phyloP scores from a whole-genome alignment of 1,140 invertebrate species.

The Zaprionus ghesquierei region DNA sequence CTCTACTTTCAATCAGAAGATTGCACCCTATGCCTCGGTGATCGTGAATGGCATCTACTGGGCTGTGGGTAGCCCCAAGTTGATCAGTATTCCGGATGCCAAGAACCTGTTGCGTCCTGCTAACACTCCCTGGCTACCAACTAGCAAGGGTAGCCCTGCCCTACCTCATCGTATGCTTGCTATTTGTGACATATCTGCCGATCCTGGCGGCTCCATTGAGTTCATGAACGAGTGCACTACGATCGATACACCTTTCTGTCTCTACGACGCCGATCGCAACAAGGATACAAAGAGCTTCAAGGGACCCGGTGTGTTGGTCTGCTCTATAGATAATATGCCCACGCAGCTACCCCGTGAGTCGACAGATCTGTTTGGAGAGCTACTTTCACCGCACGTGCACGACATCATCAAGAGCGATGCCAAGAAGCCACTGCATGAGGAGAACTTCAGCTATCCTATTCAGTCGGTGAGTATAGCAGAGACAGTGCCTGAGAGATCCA shows the following conservation, averaged over 20 bases:
- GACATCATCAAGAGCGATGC: constrained; percentile 97
- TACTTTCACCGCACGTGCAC: constrained; percentile 93
- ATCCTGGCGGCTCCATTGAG: constrained; percentile 99
- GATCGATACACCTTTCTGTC: constrained; percentile 98
- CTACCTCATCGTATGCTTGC: constrained; percentile 95
- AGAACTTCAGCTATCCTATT: constrained; percentile 90
- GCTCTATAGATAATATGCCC: constrained; percentile 99
- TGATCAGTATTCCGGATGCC: constrained; percentile 98
- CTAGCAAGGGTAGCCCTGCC: constrained; percentile 91
- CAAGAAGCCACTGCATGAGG: constrained; percentile 90
- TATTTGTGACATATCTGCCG: constrained; percentile 99
- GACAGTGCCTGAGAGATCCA: too few species aligned
- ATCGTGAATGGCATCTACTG: constrained; percentile 99
- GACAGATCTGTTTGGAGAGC: constrained; percentile 98
- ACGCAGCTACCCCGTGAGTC: constrained; percentile 98
- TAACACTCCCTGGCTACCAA: constrained; percentile 96
- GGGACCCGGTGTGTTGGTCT: constrained; percentile 98
- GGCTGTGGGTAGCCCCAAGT: constrained; percentile 97
- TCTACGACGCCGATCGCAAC: constrained; percentile 99
- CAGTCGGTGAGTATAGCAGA: constrained; percentile 92
- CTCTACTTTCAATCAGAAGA: constrained; percentile 98
- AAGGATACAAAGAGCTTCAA: constrained; percentile 98
- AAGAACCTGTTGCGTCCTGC: constrained; percentile 95
- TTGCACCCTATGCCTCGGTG: constrained; percentile 98
- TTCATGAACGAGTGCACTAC: constrained; percentile 99